Conservation (phyloP, 2,113 vertebrate genomes). For the Phyllostomus hastatus region DNA sequence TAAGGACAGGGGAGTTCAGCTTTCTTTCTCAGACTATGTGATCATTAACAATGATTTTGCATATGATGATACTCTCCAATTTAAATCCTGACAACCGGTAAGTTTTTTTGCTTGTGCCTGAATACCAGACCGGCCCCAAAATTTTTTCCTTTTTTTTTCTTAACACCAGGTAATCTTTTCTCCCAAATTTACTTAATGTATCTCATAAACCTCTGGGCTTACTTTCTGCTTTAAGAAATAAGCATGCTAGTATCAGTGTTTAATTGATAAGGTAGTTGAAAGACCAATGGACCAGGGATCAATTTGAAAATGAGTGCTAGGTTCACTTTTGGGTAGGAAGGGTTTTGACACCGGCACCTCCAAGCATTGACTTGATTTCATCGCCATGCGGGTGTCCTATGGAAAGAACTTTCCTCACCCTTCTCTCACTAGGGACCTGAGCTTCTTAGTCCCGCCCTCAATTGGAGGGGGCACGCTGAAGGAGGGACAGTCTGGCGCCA, state of each 20-base stretch:
- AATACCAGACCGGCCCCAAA: neutral
- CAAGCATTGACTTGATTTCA: too few species aligned
- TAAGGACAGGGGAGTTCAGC: neutral
- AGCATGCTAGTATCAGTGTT: neutral
- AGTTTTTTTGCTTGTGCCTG: neutral
- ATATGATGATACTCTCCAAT: neutral
- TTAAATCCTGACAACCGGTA: neutral
- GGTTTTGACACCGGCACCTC: neutral
- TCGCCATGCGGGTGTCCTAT: neutral
- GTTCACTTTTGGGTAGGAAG: neutral
- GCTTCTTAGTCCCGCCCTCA: neutral
- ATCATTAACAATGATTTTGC: neutral
- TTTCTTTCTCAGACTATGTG: neutral
- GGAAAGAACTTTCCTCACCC: neutral
- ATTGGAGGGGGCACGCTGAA: accelerated
- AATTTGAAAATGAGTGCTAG: neutral
- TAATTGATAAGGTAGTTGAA: neutral
- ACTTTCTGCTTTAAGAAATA: neutral
- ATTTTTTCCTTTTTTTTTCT: neutral
- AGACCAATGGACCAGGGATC: neutral
- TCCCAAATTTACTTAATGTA: neutral
- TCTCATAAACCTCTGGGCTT: neutral
- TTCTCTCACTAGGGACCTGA: neutral
- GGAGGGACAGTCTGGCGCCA: neutral
- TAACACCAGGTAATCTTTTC: neutral